These are phyloP conservation scores for Allacma fusca DNA, from an alignment of 2,888 invertebrate species.

Conservation along the genomic window DNA sequence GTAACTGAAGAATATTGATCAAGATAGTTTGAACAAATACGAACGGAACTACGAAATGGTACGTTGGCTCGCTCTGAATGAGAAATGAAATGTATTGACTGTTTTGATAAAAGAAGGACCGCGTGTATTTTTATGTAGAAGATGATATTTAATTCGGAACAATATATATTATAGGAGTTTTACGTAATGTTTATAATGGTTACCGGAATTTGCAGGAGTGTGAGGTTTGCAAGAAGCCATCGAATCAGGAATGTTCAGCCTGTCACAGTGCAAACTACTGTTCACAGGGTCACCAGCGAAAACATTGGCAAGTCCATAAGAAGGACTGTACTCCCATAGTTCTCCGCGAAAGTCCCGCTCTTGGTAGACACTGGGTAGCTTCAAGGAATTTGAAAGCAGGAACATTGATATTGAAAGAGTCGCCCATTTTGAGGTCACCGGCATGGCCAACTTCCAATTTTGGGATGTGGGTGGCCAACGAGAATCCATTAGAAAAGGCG, in stretches of 20 bases:
- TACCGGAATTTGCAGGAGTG: neutral
- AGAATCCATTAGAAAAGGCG: neutral
- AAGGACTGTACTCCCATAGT: neutral
- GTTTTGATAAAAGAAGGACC: too few species aligned
- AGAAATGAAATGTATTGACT: too few species aligned
- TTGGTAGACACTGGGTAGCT: conserved; percentile 13
- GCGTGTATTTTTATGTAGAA: too few species aligned
- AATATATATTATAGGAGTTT: too few species aligned
- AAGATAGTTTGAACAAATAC: too few species aligned
- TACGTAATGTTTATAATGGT: neutral
- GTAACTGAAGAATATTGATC: too few species aligned
- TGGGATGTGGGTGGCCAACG: neutral
- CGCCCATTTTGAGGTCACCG: neutral
- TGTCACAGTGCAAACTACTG: neutral
- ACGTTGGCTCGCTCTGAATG: too few species aligned
- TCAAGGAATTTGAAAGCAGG: conserved; percentile 4
- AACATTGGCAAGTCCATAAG: neutral
- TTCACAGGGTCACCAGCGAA: neutral
- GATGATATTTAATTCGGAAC: too few species aligned
- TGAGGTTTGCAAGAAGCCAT: conserved; percentile 4
- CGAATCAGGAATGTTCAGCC: neutral
- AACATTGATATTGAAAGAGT: neutral
- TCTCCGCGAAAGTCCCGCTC: neutral
- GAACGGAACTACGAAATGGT: too few species aligned
- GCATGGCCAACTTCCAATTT: neutral